Evolutionary conservation across 2,888 invertebrate species (phyloP), one percentile per base, ranked within the genome.

Genomic region (Drosophila buzzatii): DNA sequence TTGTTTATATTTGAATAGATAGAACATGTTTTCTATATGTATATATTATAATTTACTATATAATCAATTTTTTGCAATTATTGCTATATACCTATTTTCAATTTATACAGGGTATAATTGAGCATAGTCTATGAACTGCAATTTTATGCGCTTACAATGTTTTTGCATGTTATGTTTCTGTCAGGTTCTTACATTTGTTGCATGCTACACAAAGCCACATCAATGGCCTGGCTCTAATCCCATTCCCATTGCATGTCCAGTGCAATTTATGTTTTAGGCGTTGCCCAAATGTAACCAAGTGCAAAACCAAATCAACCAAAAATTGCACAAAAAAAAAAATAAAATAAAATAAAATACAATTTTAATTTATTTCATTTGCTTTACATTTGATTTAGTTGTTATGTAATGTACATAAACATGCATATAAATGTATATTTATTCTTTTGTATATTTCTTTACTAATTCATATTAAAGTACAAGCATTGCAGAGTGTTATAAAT

Each of bases 291-390:
- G 73, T 69, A 70, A 61, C 76, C 76, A 85, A 85, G 87, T 81
- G 89, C 69, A 82, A 85, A 77, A 80, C 87, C 79, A 89, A 81
- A 89, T 79, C 81, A 83, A 77, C 83, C 78, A 76, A 82, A 85
- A 77, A 65, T 70, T 78, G 53, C 58, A 64, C 73, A 66, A 78
- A 81, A 86, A 86, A 81, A 78, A 89, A 86, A 81, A n/a, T n/a
- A n/a, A n/a, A n/a, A n/a, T n/a, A 86, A 86, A 81, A 78, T 87
- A 86, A 81, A 78, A 89, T 84, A 75, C 75, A 71, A 31, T 85
- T 87, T 81, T 51, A 73, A 76, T 82, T 56, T 42, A 45, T 18
- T 44, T 51, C 4, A 7, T 56, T 20, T 59, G 51, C 12, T 27
- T 14, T n/a, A 31, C 18, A 20, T 18, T 58, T 41, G 20, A 39